Conservation (phyloP, 2,797 vertebrate genomes). For the Hypotaenidia okinawae region DNA sequence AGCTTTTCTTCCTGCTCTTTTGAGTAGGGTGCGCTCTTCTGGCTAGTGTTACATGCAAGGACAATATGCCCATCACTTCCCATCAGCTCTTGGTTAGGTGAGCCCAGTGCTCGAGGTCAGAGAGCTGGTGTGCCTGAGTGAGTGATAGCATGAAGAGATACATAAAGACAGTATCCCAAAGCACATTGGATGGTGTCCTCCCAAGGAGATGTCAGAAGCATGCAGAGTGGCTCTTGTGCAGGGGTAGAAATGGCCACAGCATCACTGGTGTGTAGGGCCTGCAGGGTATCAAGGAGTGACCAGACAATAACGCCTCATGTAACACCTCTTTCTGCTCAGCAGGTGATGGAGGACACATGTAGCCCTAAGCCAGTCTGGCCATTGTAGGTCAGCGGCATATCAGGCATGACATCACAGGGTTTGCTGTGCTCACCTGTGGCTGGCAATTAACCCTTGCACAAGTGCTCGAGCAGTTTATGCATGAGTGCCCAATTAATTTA, state of each 20-base stretch:
- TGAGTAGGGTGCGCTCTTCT: background rate
- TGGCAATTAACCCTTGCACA: background rate
- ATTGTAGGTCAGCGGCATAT: fast-evolving
- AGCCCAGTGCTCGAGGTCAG: background rate
- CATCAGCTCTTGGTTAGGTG: background rate
- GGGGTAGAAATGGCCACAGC: background rate
- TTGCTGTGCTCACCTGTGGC: background rate
- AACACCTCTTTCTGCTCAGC: background rate
- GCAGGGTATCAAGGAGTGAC: background rate
- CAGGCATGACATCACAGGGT: background rate
- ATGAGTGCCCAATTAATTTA: background rate
- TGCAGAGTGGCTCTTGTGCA: background rate
- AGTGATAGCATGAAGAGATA: background rate
- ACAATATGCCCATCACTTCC: fast-evolving
- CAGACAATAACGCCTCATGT: background rate
- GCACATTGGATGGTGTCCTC: background rate
- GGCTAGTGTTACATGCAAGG: fast-evolving
- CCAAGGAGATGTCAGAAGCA: background rate
- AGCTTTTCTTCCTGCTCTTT: background rate
- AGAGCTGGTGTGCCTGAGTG: background rate
- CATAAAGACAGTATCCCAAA: background rate
- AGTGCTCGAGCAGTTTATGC: background rate
- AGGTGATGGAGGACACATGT: fast-evolving
- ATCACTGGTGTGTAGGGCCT: background rate
- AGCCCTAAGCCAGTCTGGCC: background rate